phyloP scores from a whole-genome alignment of 1,140 invertebrate genomes.

The Drosophila virilis region DNA sequence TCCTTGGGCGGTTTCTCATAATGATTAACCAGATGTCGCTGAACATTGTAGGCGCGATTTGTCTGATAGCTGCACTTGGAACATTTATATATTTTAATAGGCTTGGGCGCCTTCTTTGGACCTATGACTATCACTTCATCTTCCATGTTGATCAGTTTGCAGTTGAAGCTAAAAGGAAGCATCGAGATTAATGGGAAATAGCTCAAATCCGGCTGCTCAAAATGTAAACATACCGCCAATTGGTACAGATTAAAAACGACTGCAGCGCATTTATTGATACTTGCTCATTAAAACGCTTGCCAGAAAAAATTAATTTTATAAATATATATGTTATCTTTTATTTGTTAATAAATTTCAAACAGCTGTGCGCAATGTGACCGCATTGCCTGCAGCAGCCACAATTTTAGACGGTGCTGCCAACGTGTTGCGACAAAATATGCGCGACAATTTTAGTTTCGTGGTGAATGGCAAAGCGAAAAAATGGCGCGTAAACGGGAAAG shows the following conservation, averaged over 20 bases:
- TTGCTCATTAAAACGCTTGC: background rate
- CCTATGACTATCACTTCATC: constrained; percentile 3
- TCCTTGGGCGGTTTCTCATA: constrained; percentile 28
- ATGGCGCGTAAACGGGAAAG: background rate
- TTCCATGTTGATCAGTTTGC: background rate
- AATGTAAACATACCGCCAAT: background rate
- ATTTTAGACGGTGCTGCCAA: background rate
- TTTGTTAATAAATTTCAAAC: background rate
- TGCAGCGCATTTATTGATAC: background rate
- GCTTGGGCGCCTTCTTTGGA: background rate
- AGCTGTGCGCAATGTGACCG: background rate
- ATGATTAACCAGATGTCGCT: constrained; percentile 17
- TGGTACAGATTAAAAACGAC: background rate
- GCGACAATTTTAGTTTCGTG: background rate
- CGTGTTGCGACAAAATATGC: background rate
- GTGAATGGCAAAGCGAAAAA: background rate
- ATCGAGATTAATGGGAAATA: background rate
- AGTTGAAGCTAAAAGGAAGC: background rate
- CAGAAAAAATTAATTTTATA: background rate
- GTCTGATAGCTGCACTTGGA: constrained; percentile 15
- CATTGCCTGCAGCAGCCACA: background rate
- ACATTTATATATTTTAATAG: constrained; percentile 3
- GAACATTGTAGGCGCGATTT: constrained; percentile 15
- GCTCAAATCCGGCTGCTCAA: background rate
- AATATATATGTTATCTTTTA: background rate